A percentile compares a stretch with the other conserved stretches of the same genome.
phyloP scores from a whole-genome alignment of 2,888 invertebrate genomes.

The Pimpla rufipes region DNA sequence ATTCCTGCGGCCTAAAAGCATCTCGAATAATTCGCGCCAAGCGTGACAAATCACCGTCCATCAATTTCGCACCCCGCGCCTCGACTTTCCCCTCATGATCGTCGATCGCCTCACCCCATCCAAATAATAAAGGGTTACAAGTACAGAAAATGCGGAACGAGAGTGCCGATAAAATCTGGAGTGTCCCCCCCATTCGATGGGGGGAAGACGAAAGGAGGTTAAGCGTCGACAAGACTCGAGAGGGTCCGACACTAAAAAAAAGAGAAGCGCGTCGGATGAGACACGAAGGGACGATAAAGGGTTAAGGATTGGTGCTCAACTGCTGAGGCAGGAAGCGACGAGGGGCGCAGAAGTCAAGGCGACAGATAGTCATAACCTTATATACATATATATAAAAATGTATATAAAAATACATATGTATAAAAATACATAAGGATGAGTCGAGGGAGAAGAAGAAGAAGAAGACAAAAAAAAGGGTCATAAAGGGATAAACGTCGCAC shows the following conservation, averaged over 20 bases:
- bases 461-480: conserved; percentile 71
- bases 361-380: conserved; percentile 54
- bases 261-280: conserved; percentile 8
- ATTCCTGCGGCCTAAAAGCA: too few species aligned
- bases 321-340: conserved; percentile 10
- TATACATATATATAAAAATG: too few species aligned
- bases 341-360: conserved; percentile 52
- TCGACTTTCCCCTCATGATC: background rate
- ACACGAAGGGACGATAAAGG: conserved; percentile 52
- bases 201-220: conserved; percentile 18
- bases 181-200: conserved; percentile 34
- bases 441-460: conserved; percentile 65
- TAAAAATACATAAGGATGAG: conserved; percentile 38
- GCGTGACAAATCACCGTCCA: conserved; percentile 8
- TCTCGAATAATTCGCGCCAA: background rate
- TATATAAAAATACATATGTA: too few species aligned
- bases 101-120: background rate
- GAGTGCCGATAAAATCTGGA: conserved; percentile 46
- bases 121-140: background rate
- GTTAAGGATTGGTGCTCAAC: conserved; percentile 56
- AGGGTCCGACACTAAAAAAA: conserved; percentile 21
- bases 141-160: conserved; percentile 23
- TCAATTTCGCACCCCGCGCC: conserved; percentile 12
- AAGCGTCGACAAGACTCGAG: conserved; percentile 50
- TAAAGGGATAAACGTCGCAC: conserved; percentile 81